Base-by-base conservation (phyloP, 2,113 vertebrate species). In the Eulacestoma nigropectus region DNA sequence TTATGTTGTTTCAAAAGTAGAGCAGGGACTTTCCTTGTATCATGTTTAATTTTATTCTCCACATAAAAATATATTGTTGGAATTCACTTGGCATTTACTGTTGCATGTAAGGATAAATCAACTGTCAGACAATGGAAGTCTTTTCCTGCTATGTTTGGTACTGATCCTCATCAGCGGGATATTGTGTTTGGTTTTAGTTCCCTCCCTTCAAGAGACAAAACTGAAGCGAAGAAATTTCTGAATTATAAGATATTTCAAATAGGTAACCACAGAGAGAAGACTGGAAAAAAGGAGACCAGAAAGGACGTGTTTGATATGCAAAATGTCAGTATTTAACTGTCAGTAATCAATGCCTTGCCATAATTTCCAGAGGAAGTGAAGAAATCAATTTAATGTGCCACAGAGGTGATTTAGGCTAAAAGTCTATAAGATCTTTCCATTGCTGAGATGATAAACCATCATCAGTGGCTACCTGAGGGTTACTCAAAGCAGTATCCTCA, bases 11-110 rank as follows among this genome's bases (percentile, higher is more conserved):
- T 92, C 68, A 75, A 46, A 93, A 84, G 73, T 44, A 63, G 83
- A 75, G 75, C 64, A 90, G 85, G 63, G 87, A 93, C 91, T 91
- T 96, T 78, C 89, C 86, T 94, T 90, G 64, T 73, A 90, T 81
- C 56, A 25, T 56, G 56, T 90, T 94, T 93, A 70, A 91, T 93
- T 94, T 93, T 93, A 86, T 88, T 96, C 68, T 94, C 68, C 41
- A 74, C 42, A 86, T 89, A 78, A 88, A 96, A 94, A 93, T 84
- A 46, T 16, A 72, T 53, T 74, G 27, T 85, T 90, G 92, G 60
- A 88, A 90, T 88, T 94, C 64, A 72, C 18, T 93, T 29, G 55
- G 56, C 2, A 6, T 50, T 90, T 93, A 74, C 64, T 33, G 55
- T 55, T 89, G 59, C 68, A 42, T n/a, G 32, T 62, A 86, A 80